Evolutionary conservation across 1,140 invertebrate genomes (phyloP), one percentile per base, ranked within the genome.

Genomic region (Ericerus pela): DNA sequence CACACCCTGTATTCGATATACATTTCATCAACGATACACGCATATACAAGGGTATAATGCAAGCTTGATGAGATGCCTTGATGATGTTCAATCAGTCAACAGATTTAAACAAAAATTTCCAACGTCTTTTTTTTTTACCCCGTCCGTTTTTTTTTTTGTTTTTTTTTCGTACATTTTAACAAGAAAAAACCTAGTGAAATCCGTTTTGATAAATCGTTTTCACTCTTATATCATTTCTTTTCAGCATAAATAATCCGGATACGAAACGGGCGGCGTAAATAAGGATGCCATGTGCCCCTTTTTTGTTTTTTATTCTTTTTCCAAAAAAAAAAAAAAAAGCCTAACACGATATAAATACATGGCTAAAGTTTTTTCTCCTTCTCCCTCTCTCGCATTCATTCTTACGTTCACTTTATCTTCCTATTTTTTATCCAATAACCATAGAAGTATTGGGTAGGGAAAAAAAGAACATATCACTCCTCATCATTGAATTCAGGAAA

Each of bases 51-150:
- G 36, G 20, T 14, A 38, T 38, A 38, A 38, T 38, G 36, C 36
- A 14, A 38, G 36, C 36, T 38, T 24, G 20, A 47, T 47, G 41
- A 47, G 26, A 47, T 24, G 41, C 26, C 41, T 47, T 47, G 41
- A 47, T 47, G 41, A 47, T 47, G 41, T 47, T 47, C 41, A 47
- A 47, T 47, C 41, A 47, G 41, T 47, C 41, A 47, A 47, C 41
- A 47, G 41, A 47, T 47, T 47, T 47, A 47, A 47, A 47, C 41
- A 47, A 47, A 47, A 47, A 47, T 47, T 47, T 47, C 41, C 41
- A 47, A 47, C 41, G 41, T 47, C 30, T 8, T 33, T 24, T 12
- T n/a, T n/a, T 47, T 24, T 47, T 47, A 47, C 41, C n/a, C 20
- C 41, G 41, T 47, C n/a, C n/a, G n/a, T n/a, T n/a, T n/a, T n/a